Percentiles rank a stretch among this genome's conserved stretches.
Evolutionary conservation across 2,888 invertebrate species (phyloP).

Genomic region (Unio pictorum): DNA sequence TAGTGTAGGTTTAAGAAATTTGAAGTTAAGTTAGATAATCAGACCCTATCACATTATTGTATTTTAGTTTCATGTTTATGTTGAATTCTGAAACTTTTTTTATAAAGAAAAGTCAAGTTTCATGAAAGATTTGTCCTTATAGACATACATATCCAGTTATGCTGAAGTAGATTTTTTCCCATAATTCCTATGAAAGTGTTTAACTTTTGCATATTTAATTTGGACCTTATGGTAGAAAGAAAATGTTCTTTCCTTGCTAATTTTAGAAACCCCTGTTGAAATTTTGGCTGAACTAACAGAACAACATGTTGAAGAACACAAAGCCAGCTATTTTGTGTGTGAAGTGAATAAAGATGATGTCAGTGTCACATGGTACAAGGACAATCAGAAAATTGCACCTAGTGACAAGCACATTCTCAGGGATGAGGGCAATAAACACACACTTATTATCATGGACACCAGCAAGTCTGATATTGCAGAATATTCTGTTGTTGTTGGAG

Average conservation of each 20-base stretch:
- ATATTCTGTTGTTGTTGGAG: constrained; percentile 82
- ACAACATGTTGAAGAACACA: constrained; percentile 60
- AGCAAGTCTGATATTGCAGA: constrained; percentile 84
- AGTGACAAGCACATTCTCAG: constrained; percentile 59
- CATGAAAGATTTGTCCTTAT: too few species aligned
- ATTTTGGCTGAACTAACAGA: constrained; percentile 61
- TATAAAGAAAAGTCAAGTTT: too few species aligned
- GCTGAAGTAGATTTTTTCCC: too few species aligned
- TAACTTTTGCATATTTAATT: too few species aligned
- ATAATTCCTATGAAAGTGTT: too few species aligned
- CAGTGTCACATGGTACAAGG: constrained; percentile 66
- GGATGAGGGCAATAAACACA: constrained; percentile 75
- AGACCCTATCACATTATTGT: too few species aligned
- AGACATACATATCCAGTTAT: too few species aligned
- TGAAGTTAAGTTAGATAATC: too few species aligned
- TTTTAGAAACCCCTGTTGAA: constrained; percentile 61
- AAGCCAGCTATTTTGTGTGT: constrained; percentile 61
- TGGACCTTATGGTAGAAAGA: too few species aligned
- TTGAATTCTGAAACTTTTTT: too few species aligned
- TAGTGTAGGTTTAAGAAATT: too few species aligned
- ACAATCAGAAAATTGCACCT: constrained; percentile 56
- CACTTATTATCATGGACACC: constrained; percentile 88
- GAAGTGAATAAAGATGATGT: constrained; percentile 66
- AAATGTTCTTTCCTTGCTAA: not conserved
- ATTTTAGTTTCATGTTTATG: too few species aligned